phyloP scores from a whole-genome alignment of 2,797 vertebrate species.

The Cheirogaleus major region DNA sequence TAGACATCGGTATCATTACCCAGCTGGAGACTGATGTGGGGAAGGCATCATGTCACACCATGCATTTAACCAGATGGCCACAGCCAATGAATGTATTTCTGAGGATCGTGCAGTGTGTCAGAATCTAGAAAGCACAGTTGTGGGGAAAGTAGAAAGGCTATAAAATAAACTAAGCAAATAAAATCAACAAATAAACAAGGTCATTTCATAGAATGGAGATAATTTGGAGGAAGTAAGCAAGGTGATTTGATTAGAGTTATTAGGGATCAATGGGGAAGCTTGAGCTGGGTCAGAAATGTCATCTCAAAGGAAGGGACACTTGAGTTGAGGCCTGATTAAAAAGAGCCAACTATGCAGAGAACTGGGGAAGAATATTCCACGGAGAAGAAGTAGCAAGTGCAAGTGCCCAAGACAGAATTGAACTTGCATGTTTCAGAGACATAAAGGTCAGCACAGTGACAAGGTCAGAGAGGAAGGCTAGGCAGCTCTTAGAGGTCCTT shows the following conservation, averaged over 20 bases:
- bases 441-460: not conserved
- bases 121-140: not conserved
- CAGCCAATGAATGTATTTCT: not conserved
- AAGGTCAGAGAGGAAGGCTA: not conserved
- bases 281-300: not conserved
- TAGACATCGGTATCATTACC: not conserved
- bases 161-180: not conserved
- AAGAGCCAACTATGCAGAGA: not conserved
- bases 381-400: not conserved
- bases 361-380: not conserved
- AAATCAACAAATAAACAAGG: not conserved
- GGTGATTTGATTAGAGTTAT: not conserved
- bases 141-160: not conserved
- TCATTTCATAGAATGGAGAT: not conserved
- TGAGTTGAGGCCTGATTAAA: not conserved
- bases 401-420: not conserved
- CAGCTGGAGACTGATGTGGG: not conserved
- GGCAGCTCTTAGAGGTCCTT: not conserved
- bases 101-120: not conserved
- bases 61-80: not conserved
- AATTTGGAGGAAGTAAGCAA: not conserved
- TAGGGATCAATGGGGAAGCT: not conserved
- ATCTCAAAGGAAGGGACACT: not conserved
- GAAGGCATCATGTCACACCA: not conserved
- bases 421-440: not conserved